Evolutionary conservation across 2,888 invertebrate species (phyloP).

Genomic region (Lathronympha strigana): DNA sequence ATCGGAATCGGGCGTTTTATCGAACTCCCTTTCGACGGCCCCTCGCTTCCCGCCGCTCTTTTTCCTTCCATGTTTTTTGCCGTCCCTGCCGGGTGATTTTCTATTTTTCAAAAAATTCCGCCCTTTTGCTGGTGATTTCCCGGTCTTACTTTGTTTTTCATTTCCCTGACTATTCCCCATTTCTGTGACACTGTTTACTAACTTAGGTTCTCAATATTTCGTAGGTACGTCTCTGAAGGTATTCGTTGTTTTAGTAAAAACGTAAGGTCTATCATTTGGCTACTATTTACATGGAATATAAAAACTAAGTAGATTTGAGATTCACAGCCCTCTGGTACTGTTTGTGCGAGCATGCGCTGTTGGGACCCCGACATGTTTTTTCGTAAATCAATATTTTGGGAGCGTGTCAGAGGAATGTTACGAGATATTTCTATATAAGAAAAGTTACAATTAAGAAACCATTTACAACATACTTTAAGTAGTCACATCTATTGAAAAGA

Average conservation of each 20-base stretch:
- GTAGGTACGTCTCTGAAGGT: background rate
- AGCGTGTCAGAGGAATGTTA: constrained; percentile 27
- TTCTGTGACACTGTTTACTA: constrained; percentile 35
- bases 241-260: constrained; percentile 11
- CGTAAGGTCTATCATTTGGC: constrained; percentile 5
- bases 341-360: constrained; percentile 44
- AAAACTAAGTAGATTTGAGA: constrained; percentile 48
- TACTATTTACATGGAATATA: constrained; percentile 29
- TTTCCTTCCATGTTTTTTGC: constrained; percentile 74
- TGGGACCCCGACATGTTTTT: constrained; percentile 12
- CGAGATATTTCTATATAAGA: background rate
- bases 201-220: background rate
- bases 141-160: constrained; percentile 78
- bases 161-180: constrained; percentile 85
- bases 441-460: background rate
- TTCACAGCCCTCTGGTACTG: constrained; percentile 62
- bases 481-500: background rate
- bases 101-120: constrained; percentile 83
- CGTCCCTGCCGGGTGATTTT: constrained; percentile 72
- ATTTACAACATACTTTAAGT: background rate
- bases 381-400: constrained; percentile 36
- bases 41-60: constrained; percentile 71
- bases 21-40: constrained; percentile 65
- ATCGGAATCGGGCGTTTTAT: constrained; percentile 81
- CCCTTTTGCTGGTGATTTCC: constrained; percentile 83